Conservation (phyloP, 2,888 invertebrate genomes). For the Nineta flava region DNA sequence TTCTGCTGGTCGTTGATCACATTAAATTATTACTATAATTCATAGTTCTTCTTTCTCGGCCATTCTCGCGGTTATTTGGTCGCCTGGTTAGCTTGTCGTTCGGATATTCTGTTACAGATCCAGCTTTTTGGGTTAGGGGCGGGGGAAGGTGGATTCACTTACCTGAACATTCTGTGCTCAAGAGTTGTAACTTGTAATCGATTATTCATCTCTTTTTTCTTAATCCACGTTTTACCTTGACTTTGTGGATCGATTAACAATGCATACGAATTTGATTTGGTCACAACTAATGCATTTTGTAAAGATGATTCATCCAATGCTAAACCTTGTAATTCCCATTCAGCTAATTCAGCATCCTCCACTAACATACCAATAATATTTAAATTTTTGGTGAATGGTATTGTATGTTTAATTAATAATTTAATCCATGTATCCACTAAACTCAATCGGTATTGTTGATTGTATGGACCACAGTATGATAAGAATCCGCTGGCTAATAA, state of each 20-base stretch:
- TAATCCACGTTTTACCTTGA: conserved; percentile 82
- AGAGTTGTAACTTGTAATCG: conserved; percentile 47
- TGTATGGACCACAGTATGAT: conserved; percentile 83
- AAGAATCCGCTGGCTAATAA: conserved; percentile 65
- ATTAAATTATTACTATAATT: too few species aligned
- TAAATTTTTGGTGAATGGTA: conserved; percentile 45
- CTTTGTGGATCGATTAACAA: conserved; percentile 81
- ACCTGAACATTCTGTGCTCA: conserved; percentile 51
- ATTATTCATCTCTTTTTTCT: conserved; percentile 61
- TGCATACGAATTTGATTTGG: conserved; percentile 67
- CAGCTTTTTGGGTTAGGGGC: too few species aligned
- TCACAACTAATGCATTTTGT: conserved; percentile 84
- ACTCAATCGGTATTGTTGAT: conserved; percentile 64
- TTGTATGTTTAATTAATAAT: conserved; percentile 47
- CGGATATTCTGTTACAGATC: too few species aligned
- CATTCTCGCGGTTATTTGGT: too few species aligned
- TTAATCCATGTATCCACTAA: conserved; percentile 53
- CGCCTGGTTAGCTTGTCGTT: too few species aligned
- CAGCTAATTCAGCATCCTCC: conserved; percentile 73
- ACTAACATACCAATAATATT: conserved; percentile 62
- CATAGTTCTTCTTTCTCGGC: too few species aligned
- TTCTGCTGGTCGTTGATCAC: too few species aligned
- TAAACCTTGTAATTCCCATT: conserved; percentile 81
- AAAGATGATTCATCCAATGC: conserved; percentile 80
- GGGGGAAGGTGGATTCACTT: too few species aligned